These are phyloP conservation scores for Dascyllus trimaculatus DNA, from an alignment of 2,113 vertebrate genomes.

Conservation along the genomic window DNA sequence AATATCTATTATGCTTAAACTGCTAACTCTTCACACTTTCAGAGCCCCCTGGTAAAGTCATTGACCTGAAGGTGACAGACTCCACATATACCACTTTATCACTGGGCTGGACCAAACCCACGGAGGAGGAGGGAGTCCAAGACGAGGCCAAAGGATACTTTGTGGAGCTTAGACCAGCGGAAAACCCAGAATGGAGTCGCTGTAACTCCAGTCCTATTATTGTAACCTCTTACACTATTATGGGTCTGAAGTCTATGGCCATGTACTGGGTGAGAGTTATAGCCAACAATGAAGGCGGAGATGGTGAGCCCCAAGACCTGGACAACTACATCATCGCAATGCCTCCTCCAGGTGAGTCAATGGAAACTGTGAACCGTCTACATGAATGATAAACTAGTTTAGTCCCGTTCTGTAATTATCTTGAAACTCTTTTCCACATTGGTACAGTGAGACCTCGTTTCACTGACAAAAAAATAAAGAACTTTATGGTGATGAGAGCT, in stretches of 20 bases:
- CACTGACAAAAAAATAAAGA: conserved; percentile 84
- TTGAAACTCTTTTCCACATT: neutral
- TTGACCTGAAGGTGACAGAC: conserved; percentile 86
- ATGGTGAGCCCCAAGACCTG: conserved; percentile 80
- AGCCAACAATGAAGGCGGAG: conserved; percentile 85
- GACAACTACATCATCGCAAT: conserved; percentile 80
- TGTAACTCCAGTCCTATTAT: conserved; percentile 83
- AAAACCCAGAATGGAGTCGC: conserved; percentile 84
- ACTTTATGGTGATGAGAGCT: conserved; percentile 83
- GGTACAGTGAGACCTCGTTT: conserved; percentile 88
- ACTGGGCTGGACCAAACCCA: conserved; percentile 87
- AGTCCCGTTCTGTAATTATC: neutral
- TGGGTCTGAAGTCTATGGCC: conserved; percentile 85
- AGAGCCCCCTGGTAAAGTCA: conserved; percentile 88
- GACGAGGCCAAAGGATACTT: conserved; percentile 87
- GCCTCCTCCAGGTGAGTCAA: conserved; percentile 82
- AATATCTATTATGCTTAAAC: neutral
- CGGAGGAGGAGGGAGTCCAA: conserved; percentile 74
- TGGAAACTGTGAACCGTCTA: neutral
- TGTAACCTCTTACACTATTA: conserved; percentile 82
- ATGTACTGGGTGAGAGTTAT: conserved; percentile 87
- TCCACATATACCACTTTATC: conserved; percentile 86
- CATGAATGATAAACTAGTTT: neutral
- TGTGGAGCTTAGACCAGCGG: conserved; percentile 86
- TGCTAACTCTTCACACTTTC: conserved; percentile 31